These are phyloP conservation scores for Catharus fuscescens DNA, from an alignment of 2,113 vertebrate species.

Conservation along the genomic window DNA sequence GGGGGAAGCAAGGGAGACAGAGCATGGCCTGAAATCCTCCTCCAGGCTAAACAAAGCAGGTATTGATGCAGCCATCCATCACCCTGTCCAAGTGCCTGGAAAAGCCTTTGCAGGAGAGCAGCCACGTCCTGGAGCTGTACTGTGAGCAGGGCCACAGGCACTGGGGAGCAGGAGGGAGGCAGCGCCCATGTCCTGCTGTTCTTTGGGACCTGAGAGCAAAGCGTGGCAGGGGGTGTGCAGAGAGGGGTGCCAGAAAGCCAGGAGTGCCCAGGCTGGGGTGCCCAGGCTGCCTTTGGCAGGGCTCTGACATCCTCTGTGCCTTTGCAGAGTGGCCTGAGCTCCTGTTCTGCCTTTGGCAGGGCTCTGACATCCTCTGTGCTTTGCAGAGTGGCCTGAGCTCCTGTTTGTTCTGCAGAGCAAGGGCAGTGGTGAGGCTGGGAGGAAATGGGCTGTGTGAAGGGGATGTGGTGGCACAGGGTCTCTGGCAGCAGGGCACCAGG, in stretches of 20 bases:
- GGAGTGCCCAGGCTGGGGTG: background rate
- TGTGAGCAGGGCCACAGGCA: background rate
- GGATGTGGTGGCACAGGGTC: background rate
- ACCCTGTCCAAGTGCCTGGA: background rate
- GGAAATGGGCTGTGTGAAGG: background rate
- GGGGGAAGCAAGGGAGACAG: background rate
- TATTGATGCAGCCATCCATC: background rate
- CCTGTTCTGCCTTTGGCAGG: background rate
- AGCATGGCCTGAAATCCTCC: background rate
- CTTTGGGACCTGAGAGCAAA: background rate
- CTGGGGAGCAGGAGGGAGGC: background rate
- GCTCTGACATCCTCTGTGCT: rapidly evolving
- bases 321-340: background rate
- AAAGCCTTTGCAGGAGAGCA: background rate
- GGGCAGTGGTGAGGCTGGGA: background rate
- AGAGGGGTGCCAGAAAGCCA: background rate
- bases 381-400: background rate
- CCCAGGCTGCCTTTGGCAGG: background rate
- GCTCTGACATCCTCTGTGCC: background rate
- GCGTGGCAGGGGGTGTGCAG: background rate
- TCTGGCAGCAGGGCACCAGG: background rate
- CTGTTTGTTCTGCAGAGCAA: background rate
- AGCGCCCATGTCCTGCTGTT: rapidly evolving
- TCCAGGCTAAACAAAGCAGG: background rate
- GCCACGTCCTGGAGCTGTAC: rapidly evolving